These are phyloP conservation scores for Schizopygopsis malacanthus DNA, from an alignment of 2,797 vertebrate genomes.

Conservation along the genomic window DNA sequence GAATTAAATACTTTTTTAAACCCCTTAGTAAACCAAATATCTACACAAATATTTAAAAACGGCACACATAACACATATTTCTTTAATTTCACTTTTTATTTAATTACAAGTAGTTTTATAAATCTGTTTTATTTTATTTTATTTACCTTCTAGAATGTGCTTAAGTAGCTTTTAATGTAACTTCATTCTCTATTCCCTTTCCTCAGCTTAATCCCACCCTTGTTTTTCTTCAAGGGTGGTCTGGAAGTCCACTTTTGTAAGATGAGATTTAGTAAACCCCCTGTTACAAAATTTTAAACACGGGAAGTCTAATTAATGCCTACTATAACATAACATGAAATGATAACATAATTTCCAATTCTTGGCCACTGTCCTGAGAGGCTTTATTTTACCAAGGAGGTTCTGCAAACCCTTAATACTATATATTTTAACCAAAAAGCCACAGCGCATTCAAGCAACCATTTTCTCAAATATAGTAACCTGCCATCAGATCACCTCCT, in stretches of 20 bases:
- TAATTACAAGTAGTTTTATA: not conserved
- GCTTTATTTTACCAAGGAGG: not conserved
- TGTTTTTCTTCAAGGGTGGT: conserved; percentile 33
- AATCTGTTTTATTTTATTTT: not conserved
- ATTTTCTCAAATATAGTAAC: conserved; percentile 60
- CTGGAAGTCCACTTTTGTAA: not conserved
- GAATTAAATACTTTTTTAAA: not conserved
- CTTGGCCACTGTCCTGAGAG: conserved; percentile 20
- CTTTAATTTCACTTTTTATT: not conserved
- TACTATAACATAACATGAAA: conserved; percentile 56
- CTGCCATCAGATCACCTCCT: conserved; percentile 24
- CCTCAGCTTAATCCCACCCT: not conserved
- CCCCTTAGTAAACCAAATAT: not conserved
- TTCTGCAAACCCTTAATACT: conserved; percentile 58
- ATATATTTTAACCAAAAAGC: conserved; percentile 65
- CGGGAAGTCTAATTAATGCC: conserved; percentile 71
- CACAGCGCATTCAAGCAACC: conserved; percentile 61
- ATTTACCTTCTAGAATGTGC: not conserved
- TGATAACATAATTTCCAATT: conserved; percentile 71
- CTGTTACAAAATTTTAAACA: conserved; percentile 75
- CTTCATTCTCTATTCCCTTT: not conserved
- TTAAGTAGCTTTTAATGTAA: not conserved
- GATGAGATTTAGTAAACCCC: conserved; percentile 66
- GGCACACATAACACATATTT: not conserved
- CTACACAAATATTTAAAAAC: not conserved